Base-by-base conservation (phyloP, 53 echinoderm and acorn worm genomes). In the Mesocentrotus franciscanus region DNA sequence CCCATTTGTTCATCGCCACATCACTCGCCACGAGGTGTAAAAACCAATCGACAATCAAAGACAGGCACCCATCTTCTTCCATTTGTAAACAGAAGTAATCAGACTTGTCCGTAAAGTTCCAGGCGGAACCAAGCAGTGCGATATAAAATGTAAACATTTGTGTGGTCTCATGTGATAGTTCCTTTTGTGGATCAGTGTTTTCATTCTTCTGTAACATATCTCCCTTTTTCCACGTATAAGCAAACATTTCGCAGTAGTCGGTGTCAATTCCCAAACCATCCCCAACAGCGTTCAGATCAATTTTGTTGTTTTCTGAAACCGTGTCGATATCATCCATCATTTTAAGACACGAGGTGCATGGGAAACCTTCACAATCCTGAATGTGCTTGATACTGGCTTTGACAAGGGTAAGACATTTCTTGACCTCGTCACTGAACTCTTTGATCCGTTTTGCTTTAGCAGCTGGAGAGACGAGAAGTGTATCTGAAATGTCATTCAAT, bases 91-190 rank as follows among this genome's bases (percentile, higher is more conserved):
- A 71, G 56, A 92, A 71, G 24, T 18, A 10, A n/a, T 71, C 71
- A 14, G 92, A 92, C 18, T 92, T 24, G 34, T 92, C 92, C 22
- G 92, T 71, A 75, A 92, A 92, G 70, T 92, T 92, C 92, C 76
- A 75, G 10, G 15, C 11, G 36, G 92, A 70, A 24, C 92, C 92
- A 1, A 92, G 29, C 1, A 70, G 55, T 5, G 6, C 55, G 20
- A n/a, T 92, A 70, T 55, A 92, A 56, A 92, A 92, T 0, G 33
- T 24, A 29, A 92, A 92, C 3, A 87, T 87, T 58, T 4, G n/a
- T 58, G 57, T 56, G 1, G 12, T 20, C 1, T 58, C 10, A 11
- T 58, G 30, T 2, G 56, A 4, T 9, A 72, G n/a, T 22, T 49
- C 30, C 12, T 26, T 13, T 10, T 9, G 8, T 10, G 71, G 12